Evolutionary conservation across 2,888 invertebrate genomes (phyloP), one percentile per base, ranked within the genome.

Genomic region (Andrena flavipes): DNA sequence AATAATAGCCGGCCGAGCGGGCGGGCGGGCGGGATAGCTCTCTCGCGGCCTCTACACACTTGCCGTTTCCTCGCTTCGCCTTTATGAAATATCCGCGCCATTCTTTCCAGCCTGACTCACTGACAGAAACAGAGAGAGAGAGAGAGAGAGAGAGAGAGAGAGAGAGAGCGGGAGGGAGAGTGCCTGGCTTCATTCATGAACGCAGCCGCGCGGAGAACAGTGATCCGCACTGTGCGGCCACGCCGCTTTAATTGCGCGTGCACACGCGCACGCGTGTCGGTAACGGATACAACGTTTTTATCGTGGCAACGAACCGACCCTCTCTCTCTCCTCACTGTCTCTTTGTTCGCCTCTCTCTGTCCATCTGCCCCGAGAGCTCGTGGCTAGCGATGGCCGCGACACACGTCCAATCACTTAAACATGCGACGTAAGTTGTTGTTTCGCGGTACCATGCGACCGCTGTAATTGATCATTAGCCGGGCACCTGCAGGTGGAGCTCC

Each of bases 131-230:
- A 16, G 23, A 8, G 23, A 23, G 26, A 26, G 29, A 29, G 29
- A 29, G 29, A 29, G 29, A 29, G 29, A 29, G 29, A 29, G 29
- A 29, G 29, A 0, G 29, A 29, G 29, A 29, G 29, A 29, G 29
- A 30, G 30, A 30, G 65, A 29, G 33, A 23, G 35, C 35, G 56
- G 42, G 69, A 42, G 33, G 26, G 26, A 75, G 54, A 29, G 56
- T 10, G 56, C 73, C 84, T 65, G 33, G 82, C 69, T 85, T 86
- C 92, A 91, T 91, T 92, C 92, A 92, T 92, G 90, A 91, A 87
- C 82, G 83, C 85, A 76, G 84, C 70, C 74, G 80, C 84, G 83
- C 82, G 67, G 74, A 77, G 86, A 90, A 90, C 90, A 90, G 89
- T 82, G 89, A 89, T 90, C 80, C 86, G 80, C 85, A 85, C 87